Evolutionary conservation across 2,113 vertebrate genomes (phyloP).

Genomic region (Antechinus stuartii): DNA sequence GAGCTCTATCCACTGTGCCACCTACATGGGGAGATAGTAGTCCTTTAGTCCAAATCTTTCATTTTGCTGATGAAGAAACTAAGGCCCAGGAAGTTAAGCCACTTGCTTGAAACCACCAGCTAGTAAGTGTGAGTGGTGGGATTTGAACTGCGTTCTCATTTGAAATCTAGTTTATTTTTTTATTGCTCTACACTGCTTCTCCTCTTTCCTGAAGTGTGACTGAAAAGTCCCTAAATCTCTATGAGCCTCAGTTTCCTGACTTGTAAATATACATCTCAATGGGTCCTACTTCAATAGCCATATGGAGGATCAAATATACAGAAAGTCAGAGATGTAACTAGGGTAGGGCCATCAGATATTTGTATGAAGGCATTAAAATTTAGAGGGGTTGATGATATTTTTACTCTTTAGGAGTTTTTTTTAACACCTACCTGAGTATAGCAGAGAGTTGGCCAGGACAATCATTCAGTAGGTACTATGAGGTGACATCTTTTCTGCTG

Average conservation of each 20-base stretch:
- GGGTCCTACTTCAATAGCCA: background rate
- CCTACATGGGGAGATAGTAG: background rate
- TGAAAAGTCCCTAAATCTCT: background rate
- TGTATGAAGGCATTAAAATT: background rate
- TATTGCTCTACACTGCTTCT: background rate
- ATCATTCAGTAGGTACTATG: background rate
- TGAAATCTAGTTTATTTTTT: background rate
- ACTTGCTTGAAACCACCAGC: background rate
- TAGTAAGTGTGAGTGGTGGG: background rate
- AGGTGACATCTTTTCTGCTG: background rate
- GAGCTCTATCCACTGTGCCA: background rate
- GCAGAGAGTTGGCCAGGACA: background rate
- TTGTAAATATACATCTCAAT: background rate
- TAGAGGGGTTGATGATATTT: background rate
- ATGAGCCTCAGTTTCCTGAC: background rate
- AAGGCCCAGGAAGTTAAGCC: background rate
- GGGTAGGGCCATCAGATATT: background rate
- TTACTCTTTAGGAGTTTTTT: background rate
- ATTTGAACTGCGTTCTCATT: background rate
- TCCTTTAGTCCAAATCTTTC: background rate
- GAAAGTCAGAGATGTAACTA: background rate
- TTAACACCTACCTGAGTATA: background rate
- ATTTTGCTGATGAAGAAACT: background rate
- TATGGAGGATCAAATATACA: background rate
- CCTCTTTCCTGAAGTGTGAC: background rate